phyloP scores from a whole-genome alignment of 2,113 vertebrate genomes.

The Alosa alosa region DNA sequence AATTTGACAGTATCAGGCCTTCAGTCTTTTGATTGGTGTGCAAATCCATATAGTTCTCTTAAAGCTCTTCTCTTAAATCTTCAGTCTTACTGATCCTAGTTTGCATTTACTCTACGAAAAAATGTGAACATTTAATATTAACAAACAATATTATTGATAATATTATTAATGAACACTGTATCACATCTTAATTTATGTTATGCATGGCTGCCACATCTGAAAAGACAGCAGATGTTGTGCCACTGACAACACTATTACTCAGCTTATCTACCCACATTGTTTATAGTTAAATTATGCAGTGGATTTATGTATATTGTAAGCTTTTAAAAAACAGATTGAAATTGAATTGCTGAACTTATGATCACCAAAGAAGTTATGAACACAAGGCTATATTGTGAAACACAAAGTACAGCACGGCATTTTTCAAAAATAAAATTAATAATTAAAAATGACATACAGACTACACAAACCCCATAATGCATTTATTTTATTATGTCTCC shows the following conservation, averaged over 20 bases:
- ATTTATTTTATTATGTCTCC: too few relatives aligned
- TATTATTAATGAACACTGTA: neutral
- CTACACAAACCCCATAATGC: too few relatives aligned
- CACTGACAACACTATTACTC: neutral
- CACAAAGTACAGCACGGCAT: neutral
- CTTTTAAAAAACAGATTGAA: neutral
- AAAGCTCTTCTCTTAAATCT: neutral
- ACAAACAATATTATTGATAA: neutral
- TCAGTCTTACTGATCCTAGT: neutral
- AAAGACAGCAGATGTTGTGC: neutral
- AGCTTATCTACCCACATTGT: neutral
- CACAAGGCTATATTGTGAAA: neutral
- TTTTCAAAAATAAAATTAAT: neutral
- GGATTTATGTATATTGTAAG: too few relatives aligned
- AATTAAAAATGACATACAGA: neutral
- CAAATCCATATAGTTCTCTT: neutral
- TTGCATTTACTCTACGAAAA: neutral
- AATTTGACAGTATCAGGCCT: too few relatives aligned
- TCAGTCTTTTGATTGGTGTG: neutral
- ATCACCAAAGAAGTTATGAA: neutral
- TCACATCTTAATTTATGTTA: neutral
- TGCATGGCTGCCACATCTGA: neutral
- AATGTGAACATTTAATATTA: neutral
- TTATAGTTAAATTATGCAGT: neutral
- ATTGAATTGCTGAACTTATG: neutral